Conservation (phyloP, 2,797 vertebrate species). For the Cirrhinus molitorella region DNA sequence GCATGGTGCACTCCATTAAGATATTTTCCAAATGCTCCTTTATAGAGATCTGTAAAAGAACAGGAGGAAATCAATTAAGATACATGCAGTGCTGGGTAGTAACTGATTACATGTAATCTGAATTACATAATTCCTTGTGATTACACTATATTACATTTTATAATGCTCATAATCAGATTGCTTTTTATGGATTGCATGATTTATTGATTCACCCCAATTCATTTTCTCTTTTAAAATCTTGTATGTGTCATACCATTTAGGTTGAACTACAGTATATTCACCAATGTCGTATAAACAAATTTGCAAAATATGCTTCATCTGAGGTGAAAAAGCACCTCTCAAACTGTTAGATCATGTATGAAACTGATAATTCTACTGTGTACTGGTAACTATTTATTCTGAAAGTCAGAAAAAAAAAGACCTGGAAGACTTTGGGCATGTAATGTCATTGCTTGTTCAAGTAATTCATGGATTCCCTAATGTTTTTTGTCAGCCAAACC, state of each 20-base stretch:
- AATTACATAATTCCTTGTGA: too few relatives aligned
- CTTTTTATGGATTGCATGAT: background rate
- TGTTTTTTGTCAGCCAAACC: too few relatives aligned
- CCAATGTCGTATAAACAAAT: background rate
- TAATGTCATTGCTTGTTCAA: background rate
- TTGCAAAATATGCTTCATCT: background rate
- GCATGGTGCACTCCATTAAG: slow-evolving; percentile 85
- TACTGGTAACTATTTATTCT: too few relatives aligned
- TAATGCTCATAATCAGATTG: background rate
- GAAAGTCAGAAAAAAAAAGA: background rate
- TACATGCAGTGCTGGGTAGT: background rate
- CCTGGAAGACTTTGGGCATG: background rate
- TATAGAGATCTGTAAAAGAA: slow-evolving; percentile 70
- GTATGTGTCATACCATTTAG: background rate
- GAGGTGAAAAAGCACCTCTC: background rate
- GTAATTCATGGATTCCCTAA: background rate
- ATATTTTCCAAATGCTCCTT: slow-evolving; percentile 82
- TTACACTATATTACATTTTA: background rate
- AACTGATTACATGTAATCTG: background rate
- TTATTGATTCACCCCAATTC: too few relatives aligned
- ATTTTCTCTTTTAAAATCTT: background rate
- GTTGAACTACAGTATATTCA: background rate
- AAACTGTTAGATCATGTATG: background rate
- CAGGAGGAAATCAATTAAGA: background rate
- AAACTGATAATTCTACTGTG: too few relatives aligned